Evolutionary conservation across 2,113 vertebrate genomes (phyloP).

Genomic region (Saccopteryx leptura): DNA sequence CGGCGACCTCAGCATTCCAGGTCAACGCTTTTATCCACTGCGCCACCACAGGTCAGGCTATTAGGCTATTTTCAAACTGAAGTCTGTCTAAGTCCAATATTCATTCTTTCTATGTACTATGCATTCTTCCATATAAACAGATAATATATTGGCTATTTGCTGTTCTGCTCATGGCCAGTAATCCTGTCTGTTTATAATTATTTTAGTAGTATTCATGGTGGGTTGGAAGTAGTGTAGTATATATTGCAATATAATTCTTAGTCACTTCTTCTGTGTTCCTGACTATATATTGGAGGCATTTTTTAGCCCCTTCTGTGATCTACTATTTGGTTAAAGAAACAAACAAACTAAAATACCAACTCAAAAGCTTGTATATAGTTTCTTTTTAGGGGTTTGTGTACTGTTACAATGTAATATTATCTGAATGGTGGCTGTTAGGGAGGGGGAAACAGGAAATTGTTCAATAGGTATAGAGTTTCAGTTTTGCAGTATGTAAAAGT

Average conservation of each 20-base stretch:
- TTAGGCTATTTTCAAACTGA: conserved; percentile 28
- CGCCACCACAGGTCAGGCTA: too few species aligned
- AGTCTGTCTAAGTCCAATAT: not conserved
- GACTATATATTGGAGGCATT: not conserved
- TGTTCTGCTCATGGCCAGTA: not conserved
- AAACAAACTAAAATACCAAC: conserved; percentile 33
- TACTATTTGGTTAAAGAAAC: conserved; percentile 60
- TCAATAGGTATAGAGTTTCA: not conserved
- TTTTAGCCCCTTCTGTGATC: not conserved
- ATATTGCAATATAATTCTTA: conserved; percentile 26
- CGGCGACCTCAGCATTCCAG: too few species aligned
- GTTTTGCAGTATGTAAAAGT: conserved; percentile 26
- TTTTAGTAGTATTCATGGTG: conserved; percentile 44
- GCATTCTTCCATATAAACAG: conserved; percentile 40
- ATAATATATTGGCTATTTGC: conserved; percentile 10
- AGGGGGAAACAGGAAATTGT: not conserved
- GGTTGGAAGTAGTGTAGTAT: not conserved
- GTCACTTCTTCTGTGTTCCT: not conserved
- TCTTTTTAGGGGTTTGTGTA: conserved; percentile 39
- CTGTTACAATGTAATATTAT: not conserved
- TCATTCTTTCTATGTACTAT: not conserved
- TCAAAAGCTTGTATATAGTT: not conserved
- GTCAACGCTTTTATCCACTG: too few species aligned
- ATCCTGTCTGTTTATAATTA: not conserved
- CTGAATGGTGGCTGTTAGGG: not conserved